phyloP scores from a whole-genome alignment of 2,113 vertebrate species.

The Nesogale talazaci region DNA sequence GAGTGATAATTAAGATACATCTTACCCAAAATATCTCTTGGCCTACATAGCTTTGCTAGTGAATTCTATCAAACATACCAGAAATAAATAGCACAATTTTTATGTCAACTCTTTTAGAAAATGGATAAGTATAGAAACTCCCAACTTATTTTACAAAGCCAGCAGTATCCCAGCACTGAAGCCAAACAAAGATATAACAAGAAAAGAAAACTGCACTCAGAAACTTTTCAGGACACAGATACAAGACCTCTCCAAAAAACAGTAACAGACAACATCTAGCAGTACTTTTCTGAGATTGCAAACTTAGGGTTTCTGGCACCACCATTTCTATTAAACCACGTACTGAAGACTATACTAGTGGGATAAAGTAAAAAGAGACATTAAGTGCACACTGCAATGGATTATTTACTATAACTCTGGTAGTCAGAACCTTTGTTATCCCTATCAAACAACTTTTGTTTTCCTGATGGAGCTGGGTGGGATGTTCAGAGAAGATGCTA shows the following conservation, averaged over 20 bases:
- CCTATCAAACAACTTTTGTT: too few relatives aligned
- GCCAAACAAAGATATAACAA: background rate
- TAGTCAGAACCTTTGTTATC: too few relatives aligned
- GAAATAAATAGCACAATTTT: background rate
- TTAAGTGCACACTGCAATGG: too few relatives aligned
- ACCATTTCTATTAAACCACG: too few relatives aligned
- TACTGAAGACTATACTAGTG: too few relatives aligned
- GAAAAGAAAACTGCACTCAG: background rate
- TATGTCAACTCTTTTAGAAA: background rate
- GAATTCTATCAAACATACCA: background rate
- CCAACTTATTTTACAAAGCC: background rate
- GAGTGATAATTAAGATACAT: constrained; percentile 19
- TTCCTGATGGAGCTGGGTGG: too few relatives aligned
- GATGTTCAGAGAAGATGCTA: too few relatives aligned
- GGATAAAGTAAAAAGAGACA: too few relatives aligned
- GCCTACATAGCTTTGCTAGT: background rate
- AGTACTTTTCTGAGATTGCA: too few relatives aligned
- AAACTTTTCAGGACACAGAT: background rate
- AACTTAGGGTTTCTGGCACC: too few relatives aligned
- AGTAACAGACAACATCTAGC: background rate
- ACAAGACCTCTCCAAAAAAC: background rate
- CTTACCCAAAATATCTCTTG: background rate
- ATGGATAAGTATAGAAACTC: background rate
- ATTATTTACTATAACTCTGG: too few relatives aligned
- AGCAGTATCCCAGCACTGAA: background rate